phyloP scores from a whole-genome alignment of 35 echinoderm and acorn worm genomes.

The Hemicentrotus pulcherrimus region DNA sequence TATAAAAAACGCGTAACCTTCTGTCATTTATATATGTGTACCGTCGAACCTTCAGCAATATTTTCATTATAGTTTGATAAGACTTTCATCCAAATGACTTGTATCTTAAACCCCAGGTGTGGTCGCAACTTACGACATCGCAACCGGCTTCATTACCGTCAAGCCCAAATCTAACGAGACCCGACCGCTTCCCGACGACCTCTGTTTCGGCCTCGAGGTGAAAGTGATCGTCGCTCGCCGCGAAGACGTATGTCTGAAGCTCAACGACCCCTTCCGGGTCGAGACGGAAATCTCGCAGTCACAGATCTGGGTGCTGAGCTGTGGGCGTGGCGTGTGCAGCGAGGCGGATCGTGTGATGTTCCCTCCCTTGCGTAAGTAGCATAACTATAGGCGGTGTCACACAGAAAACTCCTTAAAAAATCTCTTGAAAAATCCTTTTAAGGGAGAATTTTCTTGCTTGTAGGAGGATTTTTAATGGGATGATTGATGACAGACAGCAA shows the following conservation, averaged over 20 bases:
- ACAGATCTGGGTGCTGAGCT: neutral
- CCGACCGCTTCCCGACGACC: neutral
- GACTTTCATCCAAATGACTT: neutral
- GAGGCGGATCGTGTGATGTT: neutral
- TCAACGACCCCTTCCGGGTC: neutral
- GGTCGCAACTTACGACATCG: neutral
- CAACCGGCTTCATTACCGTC: neutral
- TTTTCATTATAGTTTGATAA: neutral
- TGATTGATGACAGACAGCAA: no score
- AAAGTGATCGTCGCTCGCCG: neutral
- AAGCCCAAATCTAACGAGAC: neutral
- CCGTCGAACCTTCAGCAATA: neutral
- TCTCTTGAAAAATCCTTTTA: no score
- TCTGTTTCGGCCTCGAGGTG: neutral
- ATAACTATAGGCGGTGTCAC: no score
- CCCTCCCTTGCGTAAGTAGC: neutral
- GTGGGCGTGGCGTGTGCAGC: slow-evolving; percentile 39
- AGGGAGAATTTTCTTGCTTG: no score
- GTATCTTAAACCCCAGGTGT: neutral
- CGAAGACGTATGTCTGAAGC: neutral
- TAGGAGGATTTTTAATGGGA: no score
- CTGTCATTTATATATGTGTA: neutral
- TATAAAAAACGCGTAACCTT: neutral
- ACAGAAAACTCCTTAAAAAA: no score
- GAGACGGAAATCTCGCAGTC: neutral